Conservation (phyloP, 2,888 invertebrate species). For the Girardia tigrina region DNA sequence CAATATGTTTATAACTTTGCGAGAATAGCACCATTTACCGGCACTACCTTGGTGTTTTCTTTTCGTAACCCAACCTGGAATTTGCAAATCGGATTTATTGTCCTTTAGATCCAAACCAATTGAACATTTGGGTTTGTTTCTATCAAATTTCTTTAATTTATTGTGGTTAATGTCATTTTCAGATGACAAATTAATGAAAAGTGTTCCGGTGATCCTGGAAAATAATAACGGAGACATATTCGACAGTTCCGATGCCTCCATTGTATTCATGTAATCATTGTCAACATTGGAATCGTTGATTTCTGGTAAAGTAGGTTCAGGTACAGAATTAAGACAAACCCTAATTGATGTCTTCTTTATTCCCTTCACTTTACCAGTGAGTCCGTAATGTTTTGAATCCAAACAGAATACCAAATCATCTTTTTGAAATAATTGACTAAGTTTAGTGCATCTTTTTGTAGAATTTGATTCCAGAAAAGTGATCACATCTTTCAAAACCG, state of each 20-base stretch:
- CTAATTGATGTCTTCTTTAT: background rate
- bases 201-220: background rate
- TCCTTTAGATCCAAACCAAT: background rate
- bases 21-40: background rate
- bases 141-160: background rate
- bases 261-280: background rate
- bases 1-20: too few species aligned
- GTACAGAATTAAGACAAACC: background rate
- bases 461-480: background rate
- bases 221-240: background rate
- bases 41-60: background rate
- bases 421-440: background rate
- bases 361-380: background rate
- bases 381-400: background rate
- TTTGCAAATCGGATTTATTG: background rate
- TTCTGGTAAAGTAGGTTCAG: background rate
- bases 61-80: background rate
- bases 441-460: background rate
- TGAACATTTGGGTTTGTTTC: background rate
- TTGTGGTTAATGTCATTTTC: background rate
- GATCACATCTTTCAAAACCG: slow-evolving; percentile 11
- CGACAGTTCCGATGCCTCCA: background rate
- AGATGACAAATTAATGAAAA: background rate
- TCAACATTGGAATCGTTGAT: background rate
- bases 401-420: background rate